Evolutionary conservation across 37 sponge, comb jelly and placozoan genomes (phyloP).

Genomic region (Dysidea cf. avara): DNA sequence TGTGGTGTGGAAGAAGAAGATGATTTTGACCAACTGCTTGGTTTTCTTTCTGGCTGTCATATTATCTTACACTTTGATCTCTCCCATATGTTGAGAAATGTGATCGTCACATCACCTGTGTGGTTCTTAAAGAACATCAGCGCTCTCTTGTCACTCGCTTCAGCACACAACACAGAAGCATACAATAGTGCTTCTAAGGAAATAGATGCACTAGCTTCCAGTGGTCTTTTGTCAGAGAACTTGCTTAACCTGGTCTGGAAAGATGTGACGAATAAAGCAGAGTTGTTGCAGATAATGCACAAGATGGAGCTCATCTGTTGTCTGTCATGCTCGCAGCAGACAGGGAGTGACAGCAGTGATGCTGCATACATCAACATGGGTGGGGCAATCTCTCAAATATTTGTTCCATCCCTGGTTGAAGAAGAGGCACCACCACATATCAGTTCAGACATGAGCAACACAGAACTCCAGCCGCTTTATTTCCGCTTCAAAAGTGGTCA

Average conservation of each 20-base stretch:
- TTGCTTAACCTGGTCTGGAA: slow-evolving; percentile 51
- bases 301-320: slow-evolving; percentile 66
- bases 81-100: slow-evolving; percentile 36
- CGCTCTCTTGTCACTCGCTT: slow-evolving; percentile 33
- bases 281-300: slow-evolving; percentile 52
- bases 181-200: not conserved
- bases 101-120: slow-evolving; percentile 39
- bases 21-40: slow-evolving; percentile 38
- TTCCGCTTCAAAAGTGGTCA: slow-evolving; percentile 51
- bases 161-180: not conserved
- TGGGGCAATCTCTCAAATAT: slow-evolving; percentile 7
- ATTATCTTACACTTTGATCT: slow-evolving; percentile 47
- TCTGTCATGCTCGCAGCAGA: slow-evolving; percentile 10
- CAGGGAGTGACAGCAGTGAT: slow-evolving; percentile 4
- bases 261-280: slow-evolving; percentile 2
- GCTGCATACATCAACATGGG: slow-evolving; percentile 6
- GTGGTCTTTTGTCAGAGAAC: slow-evolving; percentile 34
- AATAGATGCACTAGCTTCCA: slow-evolving; percentile 11
- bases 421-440: slow-evolving; percentile 25
- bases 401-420: slow-evolving; percentile 43
- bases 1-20: slow-evolving; percentile 6
- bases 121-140: slow-evolving; percentile 61
- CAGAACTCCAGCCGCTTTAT: slow-evolving; percentile 42
- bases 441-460: slow-evolving; percentile 6
- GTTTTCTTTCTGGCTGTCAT: slow-evolving; percentile 55